Base-by-base conservation (phyloP, 2,888 invertebrate species). In the Hypercompe scribonia region DNA sequence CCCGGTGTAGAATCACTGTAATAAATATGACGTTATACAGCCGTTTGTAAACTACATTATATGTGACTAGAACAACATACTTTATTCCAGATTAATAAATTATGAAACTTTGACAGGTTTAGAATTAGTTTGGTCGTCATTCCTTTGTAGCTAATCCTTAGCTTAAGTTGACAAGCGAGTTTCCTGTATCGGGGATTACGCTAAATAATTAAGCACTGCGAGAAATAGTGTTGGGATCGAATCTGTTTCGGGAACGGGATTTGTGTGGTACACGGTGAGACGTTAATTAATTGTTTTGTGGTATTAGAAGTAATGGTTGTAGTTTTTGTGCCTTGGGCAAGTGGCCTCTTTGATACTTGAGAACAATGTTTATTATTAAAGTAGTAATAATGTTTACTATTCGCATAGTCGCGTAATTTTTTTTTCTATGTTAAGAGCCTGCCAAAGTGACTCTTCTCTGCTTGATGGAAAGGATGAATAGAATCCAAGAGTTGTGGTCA, bases 121-220 rank as follows among this genome's bases (percentile, higher is more conserved):
- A 68, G 68, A 73, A 81, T 73, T 74, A 76, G 79, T 79, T 82
- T 24, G 54, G 64, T 68, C 63, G 54, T 79, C 77, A 79, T 81
- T 75, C 76, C 78, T 77, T 74, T 74, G 78, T 80, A 75, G 58
- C 76, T 78, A 78, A 82, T 75, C 81, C 81, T 39, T 54, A 74
- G 75, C 71, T 84, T 77, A 78, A 50, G 71, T 68, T 73, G 79
- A 74, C 79, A 75, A 76, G 72, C 72, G 75, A 72, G 72, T 69
- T 73, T 70, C 72, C 80, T 80, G 81, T 81, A 84, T 82, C 75
- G 71, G 72, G 82, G 77, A 86, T 86, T 80, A 84, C 69, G 74
- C 65, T 83, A 79, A 87, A 87, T 86, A 84, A 87, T 86, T 82
- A 81, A 83, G 76, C 68, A 73, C 71, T 65, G 21, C 42, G 67